Conservation (phyloP, 64 coral and sea anemone genomes). For the Stylophora pistillata region DNA sequence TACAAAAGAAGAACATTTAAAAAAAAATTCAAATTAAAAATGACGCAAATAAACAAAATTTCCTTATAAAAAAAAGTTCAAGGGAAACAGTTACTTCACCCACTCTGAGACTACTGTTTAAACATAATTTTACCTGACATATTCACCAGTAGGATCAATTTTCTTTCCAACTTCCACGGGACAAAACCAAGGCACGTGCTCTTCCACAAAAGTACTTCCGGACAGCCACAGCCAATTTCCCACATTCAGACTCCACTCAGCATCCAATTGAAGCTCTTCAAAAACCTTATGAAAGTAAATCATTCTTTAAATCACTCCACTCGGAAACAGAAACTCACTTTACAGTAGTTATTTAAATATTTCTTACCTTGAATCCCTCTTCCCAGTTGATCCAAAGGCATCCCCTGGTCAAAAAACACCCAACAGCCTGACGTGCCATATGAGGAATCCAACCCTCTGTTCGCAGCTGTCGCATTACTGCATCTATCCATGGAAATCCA, state of each 20-base stretch:
- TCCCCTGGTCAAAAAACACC: constrained; percentile 92
- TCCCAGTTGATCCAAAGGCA: constrained; percentile 98
- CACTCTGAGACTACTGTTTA: too few species aligned
- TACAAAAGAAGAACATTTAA: constrained; percentile 1
- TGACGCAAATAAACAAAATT: background rate
- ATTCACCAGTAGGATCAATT: constrained; percentile 36
- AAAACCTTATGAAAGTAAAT: constrained; percentile 10
- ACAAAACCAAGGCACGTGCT: constrained; percentile 38
- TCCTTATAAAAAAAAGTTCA: background rate
- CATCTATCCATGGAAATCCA: constrained; percentile 97
- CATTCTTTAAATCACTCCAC: background rate
- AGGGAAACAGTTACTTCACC: too few species aligned
- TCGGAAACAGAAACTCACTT: background rate
- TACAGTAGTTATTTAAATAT: background rate
- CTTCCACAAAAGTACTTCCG: constrained; percentile 20
- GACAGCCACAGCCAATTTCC: constrained; percentile 42
- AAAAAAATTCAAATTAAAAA: background rate
- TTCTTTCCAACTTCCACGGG: constrained; percentile 40
- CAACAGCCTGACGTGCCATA: constrained; percentile 84
- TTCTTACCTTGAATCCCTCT: constrained; percentile 85
- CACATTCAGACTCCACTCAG: constrained; percentile 43
- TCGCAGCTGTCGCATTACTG: constrained; percentile 81
- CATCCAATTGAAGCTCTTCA: constrained; percentile 49
- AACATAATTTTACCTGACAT: background rate
- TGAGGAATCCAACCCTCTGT: constrained; percentile 90